Conservation (phyloP, 2,113 vertebrate genomes). For the Pheucticus melanocephalus region DNA sequence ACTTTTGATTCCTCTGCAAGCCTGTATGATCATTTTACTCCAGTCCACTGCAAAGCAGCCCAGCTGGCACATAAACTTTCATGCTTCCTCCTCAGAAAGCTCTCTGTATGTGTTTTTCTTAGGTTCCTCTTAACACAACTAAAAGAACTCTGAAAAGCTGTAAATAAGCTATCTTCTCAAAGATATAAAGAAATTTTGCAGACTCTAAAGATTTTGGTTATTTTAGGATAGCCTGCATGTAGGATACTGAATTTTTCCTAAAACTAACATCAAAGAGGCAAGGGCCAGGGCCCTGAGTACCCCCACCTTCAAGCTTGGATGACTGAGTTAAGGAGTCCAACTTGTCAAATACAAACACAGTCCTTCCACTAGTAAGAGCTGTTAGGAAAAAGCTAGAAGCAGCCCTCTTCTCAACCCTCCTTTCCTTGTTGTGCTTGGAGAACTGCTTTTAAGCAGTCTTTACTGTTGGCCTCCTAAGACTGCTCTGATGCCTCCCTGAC, state of each 20-base stretch:
- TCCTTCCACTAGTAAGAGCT: not conserved
- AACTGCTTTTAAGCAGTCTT: not conserved
- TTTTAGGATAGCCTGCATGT: not conserved
- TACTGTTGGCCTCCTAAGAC: not conserved
- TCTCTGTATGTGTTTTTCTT: not conserved
- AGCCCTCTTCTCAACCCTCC: not conserved
- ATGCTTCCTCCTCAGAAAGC: not conserved
- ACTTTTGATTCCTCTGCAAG: not conserved
- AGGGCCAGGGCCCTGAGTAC: not conserved
- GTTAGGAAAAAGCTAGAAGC: not conserved
- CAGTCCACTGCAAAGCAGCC: not conserved
- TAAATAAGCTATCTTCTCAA: not conserved
- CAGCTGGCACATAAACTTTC: not conserved
- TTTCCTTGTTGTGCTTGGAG: not conserved
- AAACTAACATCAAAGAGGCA: not conserved
- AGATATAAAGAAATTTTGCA: not conserved
- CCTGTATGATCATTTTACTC: not conserved
- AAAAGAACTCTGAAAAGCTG: not conserved
- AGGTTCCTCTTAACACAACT: not conserved
- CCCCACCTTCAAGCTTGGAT: not conserved
- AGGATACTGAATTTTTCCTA: not conserved
- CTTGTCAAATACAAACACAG: not conserved
- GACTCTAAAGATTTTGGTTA: not conserved
- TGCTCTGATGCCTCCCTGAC: not conserved
- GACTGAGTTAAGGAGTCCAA: not conserved